Percentiles rank a stretch among this genome's conserved stretches.
phyloP scores from a whole-genome alignment of 2,113 vertebrate species.

The Nipponia nippon region DNA sequence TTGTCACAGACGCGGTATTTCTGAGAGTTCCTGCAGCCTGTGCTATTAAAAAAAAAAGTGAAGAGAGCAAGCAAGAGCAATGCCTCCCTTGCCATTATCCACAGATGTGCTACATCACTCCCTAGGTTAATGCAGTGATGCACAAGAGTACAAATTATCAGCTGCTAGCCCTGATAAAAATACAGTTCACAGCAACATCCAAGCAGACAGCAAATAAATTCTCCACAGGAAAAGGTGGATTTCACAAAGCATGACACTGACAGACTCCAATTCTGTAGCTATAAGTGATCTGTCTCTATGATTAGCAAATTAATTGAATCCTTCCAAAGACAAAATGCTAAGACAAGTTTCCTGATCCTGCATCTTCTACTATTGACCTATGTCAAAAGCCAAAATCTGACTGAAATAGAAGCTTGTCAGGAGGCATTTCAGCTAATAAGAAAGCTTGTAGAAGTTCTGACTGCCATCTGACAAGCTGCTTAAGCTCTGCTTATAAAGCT shows the following conservation, averaged over 20 bases:
- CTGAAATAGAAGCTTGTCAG: background rate
- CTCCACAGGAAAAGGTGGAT: background rate
- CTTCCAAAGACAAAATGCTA: background rate
- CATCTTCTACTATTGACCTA: background rate
- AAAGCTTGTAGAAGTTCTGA: background rate
- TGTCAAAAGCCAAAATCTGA: background rate
- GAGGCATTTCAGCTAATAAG: background rate
- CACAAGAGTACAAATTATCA: background rate
- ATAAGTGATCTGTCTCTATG: background rate
- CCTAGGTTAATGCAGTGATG: background rate
- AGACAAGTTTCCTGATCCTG: background rate
- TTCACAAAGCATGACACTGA: background rate
- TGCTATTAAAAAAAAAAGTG: background rate
- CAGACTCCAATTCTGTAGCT: background rate
- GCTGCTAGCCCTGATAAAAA: background rate
- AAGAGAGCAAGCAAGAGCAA: background rate
- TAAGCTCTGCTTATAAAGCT: background rate
- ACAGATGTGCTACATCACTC: background rate
- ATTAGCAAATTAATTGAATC: background rate
- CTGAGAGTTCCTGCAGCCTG: background rate
- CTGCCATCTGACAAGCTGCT: background rate
- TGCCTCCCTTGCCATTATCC: background rate
- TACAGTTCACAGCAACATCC: background rate
- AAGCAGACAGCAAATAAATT: background rate
- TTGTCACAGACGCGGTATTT: background rate